These are phyloP conservation scores for Tangachromis dhanisi DNA, from an alignment of 2,113 vertebrate species.

Conservation along the genomic window DNA sequence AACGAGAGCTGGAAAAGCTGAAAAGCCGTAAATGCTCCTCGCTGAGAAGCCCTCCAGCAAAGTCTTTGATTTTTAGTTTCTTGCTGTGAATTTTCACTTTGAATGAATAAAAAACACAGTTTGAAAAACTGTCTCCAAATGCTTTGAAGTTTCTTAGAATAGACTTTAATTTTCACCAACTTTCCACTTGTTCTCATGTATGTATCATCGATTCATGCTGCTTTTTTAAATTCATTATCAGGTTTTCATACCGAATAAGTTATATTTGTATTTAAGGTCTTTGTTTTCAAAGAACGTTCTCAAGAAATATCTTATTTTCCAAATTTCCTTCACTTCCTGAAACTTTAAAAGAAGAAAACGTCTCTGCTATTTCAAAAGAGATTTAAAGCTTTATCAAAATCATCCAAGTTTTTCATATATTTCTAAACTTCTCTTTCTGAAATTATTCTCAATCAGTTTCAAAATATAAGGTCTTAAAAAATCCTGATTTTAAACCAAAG, in stretches of 20 bases:
- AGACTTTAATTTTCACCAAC: background rate
- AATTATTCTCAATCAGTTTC: background rate
- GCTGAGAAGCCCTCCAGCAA: background rate
- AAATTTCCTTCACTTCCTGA: background rate
- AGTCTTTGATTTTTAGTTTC: background rate
- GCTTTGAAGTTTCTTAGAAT: background rate
- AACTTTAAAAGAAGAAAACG: fast-evolving
- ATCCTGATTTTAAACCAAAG: background rate
- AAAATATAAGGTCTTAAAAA: fast-evolving
- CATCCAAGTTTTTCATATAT: background rate
- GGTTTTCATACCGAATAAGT: background rate
- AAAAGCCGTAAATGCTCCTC: background rate
- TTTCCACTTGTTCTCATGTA: background rate
- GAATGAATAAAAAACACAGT: background rate
- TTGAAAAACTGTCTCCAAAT: background rate
- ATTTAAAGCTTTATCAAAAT: background rate
- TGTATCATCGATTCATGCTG: fast-evolving
- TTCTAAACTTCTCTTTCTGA: background rate
- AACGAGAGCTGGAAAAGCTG: background rate
- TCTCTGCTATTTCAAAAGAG: background rate
- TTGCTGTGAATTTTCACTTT: background rate
- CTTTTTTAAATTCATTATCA: fast-evolving
- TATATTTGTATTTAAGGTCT: background rate
- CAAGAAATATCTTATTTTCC: background rate
- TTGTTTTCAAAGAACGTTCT: background rate